These are phyloP conservation scores for Drosophila mauritiana DNA, from an alignment of 1,140 invertebrate species.

Conservation along the genomic window DNA sequence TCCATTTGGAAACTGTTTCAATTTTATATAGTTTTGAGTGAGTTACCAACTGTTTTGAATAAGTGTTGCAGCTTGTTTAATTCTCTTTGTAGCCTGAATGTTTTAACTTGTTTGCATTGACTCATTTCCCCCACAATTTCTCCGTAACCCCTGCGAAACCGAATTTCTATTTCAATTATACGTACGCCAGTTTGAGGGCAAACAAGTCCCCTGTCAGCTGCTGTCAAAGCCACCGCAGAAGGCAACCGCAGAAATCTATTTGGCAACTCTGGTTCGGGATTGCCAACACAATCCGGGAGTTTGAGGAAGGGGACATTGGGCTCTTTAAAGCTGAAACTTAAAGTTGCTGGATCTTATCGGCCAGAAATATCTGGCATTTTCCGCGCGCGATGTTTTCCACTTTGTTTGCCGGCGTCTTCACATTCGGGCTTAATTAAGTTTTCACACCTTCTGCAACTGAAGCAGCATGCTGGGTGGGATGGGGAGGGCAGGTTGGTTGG, in stretches of 20 bases:
- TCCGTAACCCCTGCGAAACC: background rate
- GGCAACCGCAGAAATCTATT: slow-evolving; percentile 76
- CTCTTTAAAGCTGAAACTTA: slow-evolving; percentile 29
- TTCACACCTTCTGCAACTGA: slow-evolving; percentile 52
- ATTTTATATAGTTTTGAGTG: too few relatives aligned
- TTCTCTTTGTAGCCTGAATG: background rate
- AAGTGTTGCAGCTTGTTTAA: too few relatives aligned
- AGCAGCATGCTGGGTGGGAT: background rate
- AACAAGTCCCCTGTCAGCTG: slow-evolving; percentile 17
- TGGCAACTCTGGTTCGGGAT: slow-evolving; percentile 38
- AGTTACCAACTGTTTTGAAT: too few relatives aligned
- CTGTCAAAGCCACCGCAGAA: slow-evolving; percentile 56
- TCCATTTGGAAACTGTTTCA: too few relatives aligned
- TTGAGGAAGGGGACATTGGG: slow-evolving; percentile 1
- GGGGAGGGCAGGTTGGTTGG: too few relatives aligned
- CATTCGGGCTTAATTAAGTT: slow-evolving; percentile 73
- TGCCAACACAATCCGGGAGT: slow-evolving; percentile 12
- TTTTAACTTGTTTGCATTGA: background rate
- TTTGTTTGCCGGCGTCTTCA: slow-evolving; percentile 33
- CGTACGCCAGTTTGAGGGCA: slow-evolving; percentile 9
- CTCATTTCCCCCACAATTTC: background rate
- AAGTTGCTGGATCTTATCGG: slow-evolving; percentile 4
- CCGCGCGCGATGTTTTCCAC: background rate
- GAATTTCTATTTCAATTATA: slow-evolving; percentile 32
- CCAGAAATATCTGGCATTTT: slow-evolving; percentile 22